These are phyloP conservation scores for Lepus townsendii DNA, from an alignment of 2,797 vertebrate species.

Conservation along the genomic window DNA sequence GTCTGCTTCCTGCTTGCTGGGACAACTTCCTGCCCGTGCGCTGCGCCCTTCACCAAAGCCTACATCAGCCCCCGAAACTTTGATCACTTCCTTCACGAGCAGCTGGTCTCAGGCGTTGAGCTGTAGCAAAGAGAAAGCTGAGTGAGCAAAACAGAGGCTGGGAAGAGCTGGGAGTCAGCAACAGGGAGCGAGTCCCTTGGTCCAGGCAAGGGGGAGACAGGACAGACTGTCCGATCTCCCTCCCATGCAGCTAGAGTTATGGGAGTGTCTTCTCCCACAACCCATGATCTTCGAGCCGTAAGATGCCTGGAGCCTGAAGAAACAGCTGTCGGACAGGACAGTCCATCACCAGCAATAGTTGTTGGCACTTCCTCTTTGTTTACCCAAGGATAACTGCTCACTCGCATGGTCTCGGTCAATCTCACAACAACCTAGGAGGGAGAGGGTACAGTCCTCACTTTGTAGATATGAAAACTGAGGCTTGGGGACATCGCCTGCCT, in stretches of 20 bases:
- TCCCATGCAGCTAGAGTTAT: no score
- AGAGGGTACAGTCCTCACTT: neutral
- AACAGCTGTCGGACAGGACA: neutral
- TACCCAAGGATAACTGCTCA: neutral
- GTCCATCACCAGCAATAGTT: neutral
- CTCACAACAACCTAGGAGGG: neutral
- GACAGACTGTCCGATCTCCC: neutral
- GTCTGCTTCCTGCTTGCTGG: no score
- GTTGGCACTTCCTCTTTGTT: neutral
- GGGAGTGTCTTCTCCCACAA: neutral
- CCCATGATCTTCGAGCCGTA: neutral
- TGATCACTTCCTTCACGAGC: no score
- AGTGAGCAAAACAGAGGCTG: neutral
- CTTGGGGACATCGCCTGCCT: rapidly evolving
- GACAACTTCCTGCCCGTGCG: no score
- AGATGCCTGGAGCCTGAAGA: neutral
- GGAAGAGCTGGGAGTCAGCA: neutral
- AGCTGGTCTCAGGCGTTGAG: no score
- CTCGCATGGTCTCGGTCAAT: neutral
- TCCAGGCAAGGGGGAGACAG: neutral
- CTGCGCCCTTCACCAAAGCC: no score
- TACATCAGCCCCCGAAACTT: no score
- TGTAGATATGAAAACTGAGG: neutral
- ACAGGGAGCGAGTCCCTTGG: neutral
- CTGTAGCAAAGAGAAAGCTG: no score